Conservation (phyloP, 2,797 vertebrate genomes). For the Karalla daura region DNA sequence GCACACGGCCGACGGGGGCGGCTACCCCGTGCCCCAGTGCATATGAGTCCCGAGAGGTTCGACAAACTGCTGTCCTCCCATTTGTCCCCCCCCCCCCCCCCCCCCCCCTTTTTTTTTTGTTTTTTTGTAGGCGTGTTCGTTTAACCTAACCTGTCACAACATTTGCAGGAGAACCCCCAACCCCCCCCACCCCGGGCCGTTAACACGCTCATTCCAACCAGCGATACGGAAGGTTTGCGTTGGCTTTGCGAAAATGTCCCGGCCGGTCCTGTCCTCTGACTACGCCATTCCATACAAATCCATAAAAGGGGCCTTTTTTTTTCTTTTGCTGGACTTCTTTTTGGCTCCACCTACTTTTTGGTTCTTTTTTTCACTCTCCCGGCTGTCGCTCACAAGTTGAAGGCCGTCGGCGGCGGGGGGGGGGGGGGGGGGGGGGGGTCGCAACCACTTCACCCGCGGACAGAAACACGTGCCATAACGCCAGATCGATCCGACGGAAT, state of each 20-base stretch:
- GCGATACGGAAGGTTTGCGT: conserved; percentile 19
- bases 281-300: conserved; percentile 20
- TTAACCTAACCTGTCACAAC: conserved; percentile 16
- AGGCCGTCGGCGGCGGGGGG: neutral
- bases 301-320: neutral
- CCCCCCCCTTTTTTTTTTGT: too few relatives aligned
- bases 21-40: conserved; percentile 91
- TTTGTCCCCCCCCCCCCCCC: too few relatives aligned
- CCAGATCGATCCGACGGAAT: conserved; percentile 7
- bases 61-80: conserved; percentile 5
- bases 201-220: conserved; percentile 14
- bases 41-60: conserved; percentile 77
- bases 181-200: conserved; percentile 9
- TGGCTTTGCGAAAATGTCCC: conserved; percentile 25
- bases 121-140: conserved; percentile 6
- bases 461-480: conserved; percentile 15
- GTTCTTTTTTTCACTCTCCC: neutral
- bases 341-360: neutral
- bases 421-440: neutral
- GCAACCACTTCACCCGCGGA: neutral
- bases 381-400: neutral
- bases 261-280: conserved; percentile 8
- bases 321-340: neutral
- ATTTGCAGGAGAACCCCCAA: conserved; percentile 32
- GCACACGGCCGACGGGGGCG: conserved; percentile 91